Percentiles rank a stretch among this genome's conserved stretches.
Evolutionary conservation across 2,888 invertebrate genomes (phyloP).

Genomic region (Thelaira solivaga): DNA sequence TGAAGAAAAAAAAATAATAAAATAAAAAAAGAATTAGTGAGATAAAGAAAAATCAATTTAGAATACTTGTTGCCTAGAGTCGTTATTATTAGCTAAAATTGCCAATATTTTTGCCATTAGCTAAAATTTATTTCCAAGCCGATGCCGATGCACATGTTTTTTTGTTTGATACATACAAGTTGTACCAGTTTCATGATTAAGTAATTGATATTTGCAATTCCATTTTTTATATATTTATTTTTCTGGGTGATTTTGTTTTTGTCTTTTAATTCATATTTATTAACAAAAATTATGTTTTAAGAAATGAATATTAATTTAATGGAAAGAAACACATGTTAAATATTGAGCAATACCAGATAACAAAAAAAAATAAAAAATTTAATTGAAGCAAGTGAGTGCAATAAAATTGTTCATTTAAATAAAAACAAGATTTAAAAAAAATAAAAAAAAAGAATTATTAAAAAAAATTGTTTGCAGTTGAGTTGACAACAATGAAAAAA

Average conservation of each 20-base stretch:
- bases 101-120: constrained; percentile 11
- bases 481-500: too few species aligned
- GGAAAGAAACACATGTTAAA: neutral
- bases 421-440: too few species aligned
- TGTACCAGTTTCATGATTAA: constrained; percentile 45
- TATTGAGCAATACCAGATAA: neutral
- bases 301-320: neutral
- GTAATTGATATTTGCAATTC: constrained; percentile 27
- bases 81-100: neutral
- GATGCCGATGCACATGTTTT: neutral
- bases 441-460: too few species aligned
- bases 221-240: too few species aligned
- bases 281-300: neutral
- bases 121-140: neutral
- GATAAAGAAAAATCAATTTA: constrained; percentile 8
- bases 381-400: too few species aligned
- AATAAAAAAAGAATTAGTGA: neutral
- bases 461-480: too few species aligned
- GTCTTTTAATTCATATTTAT: neutral
- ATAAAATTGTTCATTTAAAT: too few species aligned
- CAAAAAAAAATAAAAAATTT: too few species aligned
- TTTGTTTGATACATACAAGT: constrained; percentile 11
- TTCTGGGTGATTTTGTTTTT: neutral
- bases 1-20: neutral
- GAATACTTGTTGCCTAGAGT: constrained; percentile 6